phyloP scores from a whole-genome alignment of 2,797 vertebrate species.

The Sebastiscus tertius region DNA sequence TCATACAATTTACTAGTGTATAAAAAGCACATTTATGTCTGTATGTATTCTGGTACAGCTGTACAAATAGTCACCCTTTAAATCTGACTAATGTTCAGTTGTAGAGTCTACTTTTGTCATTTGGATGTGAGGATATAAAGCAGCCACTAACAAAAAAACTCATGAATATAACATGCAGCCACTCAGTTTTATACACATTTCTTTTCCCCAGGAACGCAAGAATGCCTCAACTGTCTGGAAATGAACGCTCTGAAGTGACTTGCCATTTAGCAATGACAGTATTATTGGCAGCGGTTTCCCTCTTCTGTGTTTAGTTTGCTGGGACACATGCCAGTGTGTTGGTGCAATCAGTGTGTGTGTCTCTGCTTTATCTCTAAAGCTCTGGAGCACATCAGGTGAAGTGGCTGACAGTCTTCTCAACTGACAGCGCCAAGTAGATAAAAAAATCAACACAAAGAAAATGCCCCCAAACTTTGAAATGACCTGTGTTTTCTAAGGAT shows the following conservation, averaged over 20 bases:
- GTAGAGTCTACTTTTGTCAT: not conserved
- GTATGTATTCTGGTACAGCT: not conserved
- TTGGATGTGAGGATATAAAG: not conserved
- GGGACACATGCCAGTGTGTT: not conserved
- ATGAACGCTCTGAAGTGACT: not conserved
- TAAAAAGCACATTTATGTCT: not conserved
- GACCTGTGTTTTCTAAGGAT: not conserved
- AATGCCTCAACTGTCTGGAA: not conserved
- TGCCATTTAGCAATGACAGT: not conserved
- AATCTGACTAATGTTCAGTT: not conserved
- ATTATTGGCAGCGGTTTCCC: not conserved
- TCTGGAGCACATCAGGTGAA: not conserved
- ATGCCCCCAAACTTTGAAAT: not conserved
- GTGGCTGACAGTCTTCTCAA: not conserved
- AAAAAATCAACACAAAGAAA: not conserved
- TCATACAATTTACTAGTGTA: not conserved
- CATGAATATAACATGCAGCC: not conserved
- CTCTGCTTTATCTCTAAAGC: not conserved
- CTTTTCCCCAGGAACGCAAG: not conserved
- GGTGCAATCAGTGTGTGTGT: not conserved
- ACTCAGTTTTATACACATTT: not conserved
- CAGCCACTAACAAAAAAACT: not conserved
- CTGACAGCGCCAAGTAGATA: not conserved
- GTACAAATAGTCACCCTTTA: not conserved
- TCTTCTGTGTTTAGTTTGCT: not conserved